Conservation (phyloP, 2,888 invertebrate genomes). For the Acrobeloides nanus region DNA sequence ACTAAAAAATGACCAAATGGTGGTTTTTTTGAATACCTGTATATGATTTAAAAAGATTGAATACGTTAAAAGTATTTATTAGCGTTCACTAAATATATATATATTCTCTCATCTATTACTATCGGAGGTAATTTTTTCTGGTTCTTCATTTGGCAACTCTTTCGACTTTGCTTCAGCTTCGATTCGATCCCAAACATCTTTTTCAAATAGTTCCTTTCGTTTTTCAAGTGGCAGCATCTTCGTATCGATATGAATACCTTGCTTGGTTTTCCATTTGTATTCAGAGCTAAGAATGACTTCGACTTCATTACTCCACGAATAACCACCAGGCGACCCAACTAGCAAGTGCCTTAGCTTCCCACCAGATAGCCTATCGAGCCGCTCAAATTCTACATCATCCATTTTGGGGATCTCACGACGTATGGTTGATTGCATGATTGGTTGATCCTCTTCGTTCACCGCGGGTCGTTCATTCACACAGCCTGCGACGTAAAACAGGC, state of each 20-base stretch:
- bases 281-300: constrained; percentile 46
- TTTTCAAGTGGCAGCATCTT: constrained; percentile 45
- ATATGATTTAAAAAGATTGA: too few species aligned
- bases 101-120: too few species aligned
- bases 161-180: not conserved
- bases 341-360: constrained; percentile 50
- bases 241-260: constrained; percentile 32
- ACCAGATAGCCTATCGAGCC: constrained; percentile 38
- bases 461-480: constrained; percentile 38
- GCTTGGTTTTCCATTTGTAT: constrained; percentile 24
- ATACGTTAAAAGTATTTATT: too few species aligned
- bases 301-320: constrained; percentile 47
- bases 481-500: constrained; percentile 44
- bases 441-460: constrained; percentile 47
- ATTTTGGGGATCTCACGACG: constrained; percentile 45
- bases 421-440: constrained; percentile 43
- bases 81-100: too few species aligned
- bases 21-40: too few species aligned
- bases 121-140: too few species aligned
- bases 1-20: too few species aligned
- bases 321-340: constrained; percentile 53
- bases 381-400: constrained; percentile 42
- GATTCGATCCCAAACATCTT: not conserved
- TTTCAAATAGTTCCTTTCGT: constrained; percentile 19
- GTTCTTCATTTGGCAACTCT: too few species aligned